Evolutionary conservation across 2,888 invertebrate genomes (phyloP), one percentile per base, ranked within the genome.

Genomic region (Scaptomyza tumidula): DNA sequence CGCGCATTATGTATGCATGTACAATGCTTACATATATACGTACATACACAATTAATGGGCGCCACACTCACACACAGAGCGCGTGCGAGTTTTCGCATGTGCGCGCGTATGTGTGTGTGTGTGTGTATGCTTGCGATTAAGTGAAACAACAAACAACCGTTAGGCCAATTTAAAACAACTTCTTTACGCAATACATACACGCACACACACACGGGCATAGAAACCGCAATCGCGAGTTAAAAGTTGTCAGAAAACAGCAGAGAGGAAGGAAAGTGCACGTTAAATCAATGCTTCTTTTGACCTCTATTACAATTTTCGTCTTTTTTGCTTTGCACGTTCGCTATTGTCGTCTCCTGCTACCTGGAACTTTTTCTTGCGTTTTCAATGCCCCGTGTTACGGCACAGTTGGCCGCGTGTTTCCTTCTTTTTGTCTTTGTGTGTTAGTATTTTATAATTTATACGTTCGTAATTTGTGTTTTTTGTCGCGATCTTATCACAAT

Each of bases 231-330:
- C 55, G 62, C 55, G 62, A 55, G 50, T 41, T 55, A 61, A 52
- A 48, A 48, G n/a, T 33, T 33, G 33, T 54, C 13, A 45, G 75
- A 68, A 81, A 81, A 63, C 24, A 75, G 27, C 61, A 65, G 53
- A 62, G 64, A 52, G 37, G 37, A 64, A 65, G 61, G 61, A 78
- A 85, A 78, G 70, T 75, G 73, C 80, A 86, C 75, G 71, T 85
- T 86, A 89, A 88, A 88, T 88, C 88, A 89, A 87, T 89, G 90
- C 86, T 80, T 89, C 83, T 79, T 88, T 89, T 88, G 89, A 88
- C 90, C 90, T 86, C 89, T 86, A 89, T 86, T 81, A 88, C 86
- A 80, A 80, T 88, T 80, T 86, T 83, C 67, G 76, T 64, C 50
- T 39, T 37, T 37, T 55, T 80, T 57, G 58, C 43, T 50, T 50